These are phyloP conservation scores for Conus ventricosus DNA, from an alignment of 1,140 invertebrate genomes.

Conservation along the genomic window DNA sequence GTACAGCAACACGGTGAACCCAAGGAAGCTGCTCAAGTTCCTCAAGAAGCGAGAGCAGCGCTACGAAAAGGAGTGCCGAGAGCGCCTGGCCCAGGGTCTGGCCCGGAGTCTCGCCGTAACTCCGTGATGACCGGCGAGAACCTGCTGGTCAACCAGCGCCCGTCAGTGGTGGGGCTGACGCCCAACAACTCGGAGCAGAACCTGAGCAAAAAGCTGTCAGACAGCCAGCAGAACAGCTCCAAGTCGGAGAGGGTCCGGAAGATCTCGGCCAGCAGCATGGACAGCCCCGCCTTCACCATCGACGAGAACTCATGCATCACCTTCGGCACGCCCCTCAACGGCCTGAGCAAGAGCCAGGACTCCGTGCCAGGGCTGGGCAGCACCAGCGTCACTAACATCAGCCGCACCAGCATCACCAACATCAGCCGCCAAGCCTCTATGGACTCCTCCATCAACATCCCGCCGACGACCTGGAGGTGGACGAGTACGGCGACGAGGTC, in stretches of 20 bases:
- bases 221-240: neutral
- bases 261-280: constrained; percentile 47
- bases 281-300: constrained; percentile 50
- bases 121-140: constrained; percentile 42
- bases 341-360: constrained; percentile 14
- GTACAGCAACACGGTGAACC: constrained; percentile 64
- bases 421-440: constrained; percentile 25
- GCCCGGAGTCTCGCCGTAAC: constrained; percentile 39
- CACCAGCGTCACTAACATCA: neutral
- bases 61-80: constrained; percentile 41
- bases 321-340: neutral
- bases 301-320: constrained; percentile 39
- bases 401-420: neutral
- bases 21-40: constrained; percentile 64
- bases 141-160: constrained; percentile 13
- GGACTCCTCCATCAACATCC: constrained; percentile 42
- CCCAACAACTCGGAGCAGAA: constrained; percentile 4
- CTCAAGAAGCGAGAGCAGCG: constrained; percentile 63
- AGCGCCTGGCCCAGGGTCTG: constrained; percentile 37
- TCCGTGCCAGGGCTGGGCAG: neutral
- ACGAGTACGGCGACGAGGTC: constrained; percentile 64
- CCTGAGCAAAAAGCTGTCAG: neutral
- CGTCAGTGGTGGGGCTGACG: neutral
- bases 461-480: constrained; percentile 60
- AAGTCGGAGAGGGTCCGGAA: constrained; percentile 33